These are phyloP conservation scores for Engystomops pustulosus DNA, from an alignment of 2,113 vertebrate genomes.

Conservation along the genomic window DNA sequence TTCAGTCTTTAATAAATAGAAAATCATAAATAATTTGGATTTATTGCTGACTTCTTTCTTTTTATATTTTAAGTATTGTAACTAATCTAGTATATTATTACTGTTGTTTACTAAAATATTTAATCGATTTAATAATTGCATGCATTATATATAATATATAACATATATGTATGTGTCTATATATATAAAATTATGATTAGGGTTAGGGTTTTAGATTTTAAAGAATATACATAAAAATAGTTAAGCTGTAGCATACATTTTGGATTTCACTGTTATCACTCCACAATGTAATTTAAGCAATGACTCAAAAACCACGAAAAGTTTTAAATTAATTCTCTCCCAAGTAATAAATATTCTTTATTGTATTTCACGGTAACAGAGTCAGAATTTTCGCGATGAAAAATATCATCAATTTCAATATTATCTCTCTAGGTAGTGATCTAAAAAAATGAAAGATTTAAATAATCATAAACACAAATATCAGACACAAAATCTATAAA, in stretches of 20 bases:
- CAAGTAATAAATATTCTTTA: slow-evolving; percentile 38
- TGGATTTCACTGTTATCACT: not conserved
- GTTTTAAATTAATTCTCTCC: slow-evolving; percentile 20
- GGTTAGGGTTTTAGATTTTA: no score
- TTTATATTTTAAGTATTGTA: no score
- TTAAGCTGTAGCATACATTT: not conserved
- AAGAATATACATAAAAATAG: no score
- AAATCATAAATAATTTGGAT: no score
- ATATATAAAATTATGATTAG: no score
- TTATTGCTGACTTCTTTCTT: no score
- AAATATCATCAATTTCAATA: slow-evolving; percentile 52
- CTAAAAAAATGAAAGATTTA: slow-evolving; percentile 42
- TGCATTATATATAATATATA: no score
- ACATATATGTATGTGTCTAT: no score
- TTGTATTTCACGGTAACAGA: slow-evolving; percentile 16
- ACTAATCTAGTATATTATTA: no score
- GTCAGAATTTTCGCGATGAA: slow-evolving; percentile 23
- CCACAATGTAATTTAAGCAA: not conserved
- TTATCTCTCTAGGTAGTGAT: slow-evolving; percentile 42
- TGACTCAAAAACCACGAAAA: not conserved
- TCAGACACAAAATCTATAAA: slow-evolving; percentile 60
- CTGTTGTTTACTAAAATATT: no score
- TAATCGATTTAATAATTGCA: no score
- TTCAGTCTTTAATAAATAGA: not conserved
- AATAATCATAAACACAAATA: slow-evolving; percentile 53